Evolutionary conservation across 2,797 vertebrate genomes (phyloP), one percentile per base, ranked within the genome.

Genomic region (Rhadinocentrus ornatus): DNA sequence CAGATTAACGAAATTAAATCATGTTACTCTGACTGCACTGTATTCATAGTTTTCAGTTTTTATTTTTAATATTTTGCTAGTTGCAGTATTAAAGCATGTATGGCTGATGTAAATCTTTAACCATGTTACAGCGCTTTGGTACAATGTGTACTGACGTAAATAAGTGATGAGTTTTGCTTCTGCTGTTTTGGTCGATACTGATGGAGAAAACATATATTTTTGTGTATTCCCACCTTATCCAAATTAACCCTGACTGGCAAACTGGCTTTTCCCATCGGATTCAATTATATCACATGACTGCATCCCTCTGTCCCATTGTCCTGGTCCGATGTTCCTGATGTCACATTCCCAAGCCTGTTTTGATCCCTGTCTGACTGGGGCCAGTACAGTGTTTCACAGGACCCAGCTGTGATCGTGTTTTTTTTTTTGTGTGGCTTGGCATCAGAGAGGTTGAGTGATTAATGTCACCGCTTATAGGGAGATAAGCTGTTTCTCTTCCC

Each of bases 221-320:
- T 75, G 82, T 73, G 50, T 12, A 26, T 56, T 66, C 70, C 61
- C 78, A 24, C 66, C 66, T 78, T 71, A 39, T 61, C 39, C 46
- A 58, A 27, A 64, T 63, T 53, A 58, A 58, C 62, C 62, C 71
- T 29, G 66, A 9, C 65, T 10, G 70, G 56, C 66, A 69, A 65
- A 78, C 63, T 87, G 86, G 89, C 88, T 89, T 89, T 86, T 86
- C 81, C 86, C 54, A 81, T 93, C 91, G 85, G 54, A 78, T 73
- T 37, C 60, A 81, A 87, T 93, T 89, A 93, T 61, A 54, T 78
- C 88, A 86, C 89, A 91, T 93, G 91, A 66, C 79, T 85, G 87
- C 84, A 4, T 85, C 83, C 48, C 34, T 59, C 74, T 44, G 61
- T 75, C 82, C 75, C 67, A 69, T 87, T 86, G 82, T 86, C 65